Evolutionary conservation across 2,888 invertebrate species (phyloP), one percentile per base, ranked within the genome.

Genomic region (Petrolisthes manimaculis): DNA sequence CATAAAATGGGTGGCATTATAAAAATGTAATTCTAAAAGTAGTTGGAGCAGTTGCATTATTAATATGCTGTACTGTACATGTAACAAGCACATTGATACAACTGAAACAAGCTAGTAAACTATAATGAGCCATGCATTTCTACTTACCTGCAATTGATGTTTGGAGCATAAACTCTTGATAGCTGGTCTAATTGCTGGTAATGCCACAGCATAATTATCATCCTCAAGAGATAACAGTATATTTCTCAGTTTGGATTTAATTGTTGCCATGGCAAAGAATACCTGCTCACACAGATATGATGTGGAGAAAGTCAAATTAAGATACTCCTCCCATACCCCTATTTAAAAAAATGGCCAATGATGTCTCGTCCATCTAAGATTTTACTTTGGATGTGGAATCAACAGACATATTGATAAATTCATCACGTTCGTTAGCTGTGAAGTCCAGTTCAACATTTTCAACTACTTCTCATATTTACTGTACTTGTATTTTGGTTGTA

Each of bases 261-360:
- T 79, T 85, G 85, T 85, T 24, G 85, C 85, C 79, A 78, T 79
- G 78, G 85, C 18, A 78, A 79, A 79, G 54, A 85, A 85, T 78
- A 69, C 79, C 78, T 85, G 79, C 6, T 85, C 79, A n/a, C 85
- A 78, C 85, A 85, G 24, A 85, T 85, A 85, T 67, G 69, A 86
- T 69, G 74, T 84, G 84, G 84, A 84, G 84, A 84, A 84, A 55
- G 61, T 14, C 61, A 61, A 61, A 61, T 61, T 61, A 6, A 14
- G 61, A 61, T 61, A 61, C 61, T 61, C 61, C 61, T 61, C 14
- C 61, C 6, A 6, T 61, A 61, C 8, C 14, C 61, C 61, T 9
- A 37, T 84, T 53, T 75, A 61, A 84, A 84, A 84, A 18, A 84
- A 56, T 55, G 18, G 84, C 84, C 75, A 84, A 51, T 84, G 74